These are phyloP conservation scores for Rhabditoides inermis DNA, from an alignment of 2,888 invertebrate genomes.

Conservation along the genomic window DNA sequence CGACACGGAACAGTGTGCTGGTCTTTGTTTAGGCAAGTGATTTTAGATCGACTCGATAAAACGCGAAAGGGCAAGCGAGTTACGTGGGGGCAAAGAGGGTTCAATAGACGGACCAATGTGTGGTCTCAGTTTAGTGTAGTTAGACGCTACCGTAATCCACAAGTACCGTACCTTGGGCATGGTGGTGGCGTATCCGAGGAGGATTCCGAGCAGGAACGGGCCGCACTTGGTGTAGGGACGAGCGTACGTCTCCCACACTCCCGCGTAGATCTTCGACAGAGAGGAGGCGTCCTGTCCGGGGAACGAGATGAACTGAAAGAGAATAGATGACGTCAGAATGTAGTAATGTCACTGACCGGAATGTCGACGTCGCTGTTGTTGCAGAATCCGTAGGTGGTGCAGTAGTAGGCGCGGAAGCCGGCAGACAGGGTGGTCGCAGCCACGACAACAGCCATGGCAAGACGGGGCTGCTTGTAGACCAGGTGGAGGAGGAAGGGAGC, in stretches of 20 bases:
- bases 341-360: slow-evolving; percentile 24
- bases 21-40: too few species aligned
- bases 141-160: too few species aligned
- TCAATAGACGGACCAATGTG: too few species aligned
- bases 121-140: too few species aligned
- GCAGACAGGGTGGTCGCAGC: slow-evolving; percentile 18
- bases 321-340: background rate
- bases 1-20: too few species aligned
- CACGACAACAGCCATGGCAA: slow-evolving; percentile 12
- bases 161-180: too few species aligned
- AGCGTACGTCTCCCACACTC: slow-evolving; percentile 47
- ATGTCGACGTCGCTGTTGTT: slow-evolving; percentile 50
- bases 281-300: slow-evolving; percentile 27
- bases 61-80: too few species aligned
- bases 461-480: slow-evolving; percentile 21
- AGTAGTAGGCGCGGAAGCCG: slow-evolving; percentile 36
- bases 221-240: slow-evolving; percentile 49
- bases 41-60: too few species aligned
- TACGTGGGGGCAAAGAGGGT: too few species aligned
- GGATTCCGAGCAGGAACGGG: slow-evolving; percentile 44
- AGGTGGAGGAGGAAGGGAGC: slow-evolving; percentile 43
- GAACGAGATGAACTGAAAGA: slow-evolving; percentile 42
- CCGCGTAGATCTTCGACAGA: slow-evolving; percentile 32
- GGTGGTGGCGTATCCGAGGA: slow-evolving; percentile 34
- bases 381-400: slow-evolving; percentile 40